These are phyloP conservation scores for Acheta domesticus DNA, from an alignment of 2,888 invertebrate species.

Conservation along the genomic window DNA sequence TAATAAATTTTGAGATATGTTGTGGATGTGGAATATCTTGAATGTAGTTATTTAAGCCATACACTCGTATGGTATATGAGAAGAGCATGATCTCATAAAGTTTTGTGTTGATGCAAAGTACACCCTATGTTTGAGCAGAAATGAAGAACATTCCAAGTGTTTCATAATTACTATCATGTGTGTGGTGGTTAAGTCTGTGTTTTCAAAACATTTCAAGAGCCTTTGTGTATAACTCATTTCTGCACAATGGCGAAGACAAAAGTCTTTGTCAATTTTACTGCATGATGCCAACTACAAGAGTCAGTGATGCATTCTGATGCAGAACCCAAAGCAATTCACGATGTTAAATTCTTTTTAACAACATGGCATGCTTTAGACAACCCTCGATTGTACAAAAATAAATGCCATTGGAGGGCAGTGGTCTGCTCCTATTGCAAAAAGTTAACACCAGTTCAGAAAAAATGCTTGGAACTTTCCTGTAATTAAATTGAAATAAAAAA, in stretches of 20 bases:
- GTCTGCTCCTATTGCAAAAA: not conserved
- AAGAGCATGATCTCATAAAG: not conserved
- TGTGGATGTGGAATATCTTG: not conserved
- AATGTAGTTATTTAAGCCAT: not conserved
- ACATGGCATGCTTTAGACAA: not conserved
- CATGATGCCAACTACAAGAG: not conserved
- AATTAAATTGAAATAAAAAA: constrained; percentile 8
- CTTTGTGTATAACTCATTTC: constrained; percentile 6
- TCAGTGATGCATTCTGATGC: not conserved
- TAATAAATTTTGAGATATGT: not conserved
- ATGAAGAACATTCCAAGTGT: constrained; percentile 2
- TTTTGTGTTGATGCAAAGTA: constrained; percentile 4
- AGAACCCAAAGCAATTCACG: not conserved
- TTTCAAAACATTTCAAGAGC: not conserved
- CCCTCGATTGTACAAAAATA: constrained; percentile 18
- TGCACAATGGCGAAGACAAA: not conserved
- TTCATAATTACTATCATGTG: not conserved
- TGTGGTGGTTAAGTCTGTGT: not conserved
- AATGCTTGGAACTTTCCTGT: constrained; percentile 11
- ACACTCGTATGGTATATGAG: not conserved
- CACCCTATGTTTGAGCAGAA: not conserved
- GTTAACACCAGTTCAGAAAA: not conserved
- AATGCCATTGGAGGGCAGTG: not conserved
- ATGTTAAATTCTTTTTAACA: not conserved
- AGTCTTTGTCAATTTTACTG: not conserved